Percentiles rank a stretch among this genome's conserved stretches.
Evolutionary conservation across 2,113 vertebrate genomes (phyloP).

Genomic region (Petrocephalus zakoni): DNA sequence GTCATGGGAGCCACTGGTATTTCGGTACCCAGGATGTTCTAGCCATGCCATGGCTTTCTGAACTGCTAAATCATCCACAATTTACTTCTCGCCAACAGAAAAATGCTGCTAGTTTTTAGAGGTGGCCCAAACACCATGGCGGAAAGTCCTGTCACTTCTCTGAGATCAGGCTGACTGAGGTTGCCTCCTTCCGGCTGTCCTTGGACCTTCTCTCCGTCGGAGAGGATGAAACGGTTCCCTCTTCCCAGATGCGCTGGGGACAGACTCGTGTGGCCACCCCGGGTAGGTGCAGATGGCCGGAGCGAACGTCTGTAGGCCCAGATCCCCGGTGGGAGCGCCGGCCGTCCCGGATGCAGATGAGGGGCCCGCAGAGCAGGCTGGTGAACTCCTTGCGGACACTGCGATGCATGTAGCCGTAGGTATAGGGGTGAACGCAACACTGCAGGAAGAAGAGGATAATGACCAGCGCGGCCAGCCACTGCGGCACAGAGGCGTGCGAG

Average conservation of each 20-base stretch:
- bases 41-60: neutral
- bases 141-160: conserved; percentile 43
- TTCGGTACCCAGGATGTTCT: neutral
- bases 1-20: neutral
- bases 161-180: conserved; percentile 63
- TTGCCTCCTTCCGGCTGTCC: conserved; percentile 64
- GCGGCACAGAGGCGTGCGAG: conserved; percentile 57
- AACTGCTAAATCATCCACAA: conserved; percentile 4
- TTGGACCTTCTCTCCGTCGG: conserved; percentile 61
- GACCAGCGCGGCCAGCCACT: conserved; percentile 71
- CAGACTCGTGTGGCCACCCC: conserved; percentile 54
- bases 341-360: conserved; percentile 51
- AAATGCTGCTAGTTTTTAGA: neutral
- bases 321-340: conserved; percentile 51
- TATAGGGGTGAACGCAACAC: conserved; percentile 80
- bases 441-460: conserved; percentile 80
- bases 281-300: conserved; percentile 55
- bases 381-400: conserved; percentile 71
- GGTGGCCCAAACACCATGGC: neutral
- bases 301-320: conserved; percentile 58
- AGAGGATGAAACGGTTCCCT: conserved; percentile 61
- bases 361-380: conserved; percentile 64
- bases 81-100: neutral
- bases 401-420: conserved; percentile 84
- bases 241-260: conserved; percentile 63